Evolutionary conservation across 2,797 vertebrate genomes (phyloP).

Genomic region (Manis javanica): DNA sequence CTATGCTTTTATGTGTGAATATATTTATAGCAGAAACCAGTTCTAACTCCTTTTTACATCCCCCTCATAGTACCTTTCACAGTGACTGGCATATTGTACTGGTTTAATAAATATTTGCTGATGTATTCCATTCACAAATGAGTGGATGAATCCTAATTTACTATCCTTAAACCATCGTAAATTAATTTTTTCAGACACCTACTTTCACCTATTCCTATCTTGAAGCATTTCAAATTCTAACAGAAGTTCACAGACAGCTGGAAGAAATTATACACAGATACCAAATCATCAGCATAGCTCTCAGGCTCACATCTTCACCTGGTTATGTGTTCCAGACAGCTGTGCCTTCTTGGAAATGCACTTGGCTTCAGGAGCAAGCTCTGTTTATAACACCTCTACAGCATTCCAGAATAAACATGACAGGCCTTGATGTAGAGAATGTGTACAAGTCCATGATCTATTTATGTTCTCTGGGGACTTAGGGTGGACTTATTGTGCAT

Average conservation of each 20-base stretch:
- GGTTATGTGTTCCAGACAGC: slow-evolving; percentile 71
- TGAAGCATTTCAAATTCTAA: slow-evolving; percentile 61
- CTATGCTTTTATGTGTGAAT: neutral
- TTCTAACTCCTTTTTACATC: slow-evolving; percentile 16
- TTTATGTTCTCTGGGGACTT: slow-evolving; percentile 49
- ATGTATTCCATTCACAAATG: slow-evolving; percentile 53
- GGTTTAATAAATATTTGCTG: slow-evolving; percentile 60
- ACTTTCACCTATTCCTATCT: slow-evolving; percentile 69
- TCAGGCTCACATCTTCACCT: slow-evolving; percentile 70
- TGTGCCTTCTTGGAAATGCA: slow-evolving; percentile 72
- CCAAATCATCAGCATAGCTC: slow-evolving; percentile 62
- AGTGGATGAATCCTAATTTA: slow-evolving; percentile 57
- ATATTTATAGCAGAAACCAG: slow-evolving; percentile 12
- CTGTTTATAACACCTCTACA: slow-evolving; percentile 38
- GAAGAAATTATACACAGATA: slow-evolving; percentile 55
- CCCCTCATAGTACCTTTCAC: neutral
- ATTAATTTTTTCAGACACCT: slow-evolving; percentile 61
- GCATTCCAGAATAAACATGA: slow-evolving; percentile 66
- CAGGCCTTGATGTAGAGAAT: slow-evolving; percentile 34
- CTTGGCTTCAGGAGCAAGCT: slow-evolving; percentile 50
- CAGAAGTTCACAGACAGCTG: slow-evolving; percentile 23
- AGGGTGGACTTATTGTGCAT: slow-evolving; percentile 9
- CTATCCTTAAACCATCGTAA: slow-evolving; percentile 52
- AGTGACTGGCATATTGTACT: neutral
- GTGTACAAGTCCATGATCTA: neutral